Percentiles rank a stretch among this genome's conserved stretches.
phyloP scores from a whole-genome alignment of 2,113 vertebrate species.

The Symphodus melops region DNA sequence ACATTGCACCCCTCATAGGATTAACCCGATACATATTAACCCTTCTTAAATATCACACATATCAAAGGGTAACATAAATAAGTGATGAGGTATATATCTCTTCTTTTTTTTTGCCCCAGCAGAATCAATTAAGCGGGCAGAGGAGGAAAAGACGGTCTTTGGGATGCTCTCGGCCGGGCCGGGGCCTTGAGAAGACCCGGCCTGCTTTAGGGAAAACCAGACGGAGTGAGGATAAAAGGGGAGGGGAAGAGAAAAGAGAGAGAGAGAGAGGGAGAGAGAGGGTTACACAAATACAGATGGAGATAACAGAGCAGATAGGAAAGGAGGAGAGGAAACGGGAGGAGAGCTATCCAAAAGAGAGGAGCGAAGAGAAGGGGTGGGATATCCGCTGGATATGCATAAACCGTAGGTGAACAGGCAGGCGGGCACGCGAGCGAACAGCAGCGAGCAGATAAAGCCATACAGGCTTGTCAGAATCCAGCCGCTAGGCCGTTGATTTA shows the following conservation, averaged over 20 bases:
- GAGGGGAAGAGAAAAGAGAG: constrained; percentile 11
- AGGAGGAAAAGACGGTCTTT: constrained; percentile 62
- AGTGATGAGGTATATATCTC: constrained; percentile 81
- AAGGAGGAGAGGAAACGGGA: neutral
- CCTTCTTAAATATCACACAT: constrained; percentile 85
- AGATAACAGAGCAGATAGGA: neutral
- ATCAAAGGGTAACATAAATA: constrained; percentile 86
- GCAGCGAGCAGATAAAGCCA: constrained; percentile 76
- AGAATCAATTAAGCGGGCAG: constrained; percentile 82
- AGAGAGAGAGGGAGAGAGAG: constrained; percentile 23
- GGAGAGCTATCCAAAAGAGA: constrained; percentile 3
- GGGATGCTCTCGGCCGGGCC: constrained; percentile 60
- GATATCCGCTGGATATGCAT: constrained; percentile 80
- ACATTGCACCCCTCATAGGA: constrained; percentile 69
- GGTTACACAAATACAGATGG: neutral
- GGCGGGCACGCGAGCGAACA: constrained; percentile 61
- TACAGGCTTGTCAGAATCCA: constrained; percentile 78
- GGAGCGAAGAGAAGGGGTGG: constrained; percentile 50
- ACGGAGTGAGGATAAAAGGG: constrained; percentile 12
- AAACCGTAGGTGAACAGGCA: constrained; percentile 65
- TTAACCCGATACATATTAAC: constrained; percentile 85
- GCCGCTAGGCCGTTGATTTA: constrained; percentile 78
- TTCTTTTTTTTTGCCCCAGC: constrained; percentile 74
- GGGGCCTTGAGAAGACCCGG: constrained; percentile 71
- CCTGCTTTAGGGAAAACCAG: constrained; percentile 43